Base-by-base conservation (phyloP, 2,113 vertebrate species). In the Loxodonta africana region DNA sequence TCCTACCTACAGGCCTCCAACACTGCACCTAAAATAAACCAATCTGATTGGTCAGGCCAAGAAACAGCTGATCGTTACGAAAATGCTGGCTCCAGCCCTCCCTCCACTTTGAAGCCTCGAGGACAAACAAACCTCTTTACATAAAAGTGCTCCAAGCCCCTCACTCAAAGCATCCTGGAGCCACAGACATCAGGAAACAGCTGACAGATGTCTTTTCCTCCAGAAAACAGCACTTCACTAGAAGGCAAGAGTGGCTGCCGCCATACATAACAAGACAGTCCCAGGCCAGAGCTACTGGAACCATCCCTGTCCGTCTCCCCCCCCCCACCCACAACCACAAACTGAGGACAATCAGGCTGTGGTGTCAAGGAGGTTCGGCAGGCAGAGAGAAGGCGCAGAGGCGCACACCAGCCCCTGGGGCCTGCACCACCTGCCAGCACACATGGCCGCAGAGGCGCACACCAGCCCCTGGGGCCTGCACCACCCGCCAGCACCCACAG, bases 281-380 rank as follows among this genome's bases (percentile, higher is more conserved):
- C 0, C 76, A 26, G n/a, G 17, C 44, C 28, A 23, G 0, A 14
- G 28, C 23, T 9, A 0, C 51, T 12, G 37, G 15, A 30, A 51
- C 41, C 23, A 25, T 11, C 93, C 78, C 26, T 1, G 0, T 25
- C 76, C 37, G 37, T 37, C 37, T 2, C 74, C 60, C 41, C 53
- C 53, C 3, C 12, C 37, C 37, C 0, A 48, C n/a, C 26, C 10
- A 23, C 2, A 37, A 37, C 37, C 0, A 4, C 23, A 60, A 60
- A 48, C 20, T 0, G 0, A 63, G 51, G 30, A 30, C 37, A 14
- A 37, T 37, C 37, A 15, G 62, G n/a, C 25, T 10, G 6, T 28
- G 74, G 21, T 0, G 25, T 10, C 82, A 15, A 30, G 6, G 33
- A 88, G 37, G 41, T 21, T 88, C 69, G 30, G 14, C 8, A 44